These are phyloP conservation scores for Falco biarmicus DNA, from an alignment of 2,797 vertebrate species.

Conservation along the genomic window DNA sequence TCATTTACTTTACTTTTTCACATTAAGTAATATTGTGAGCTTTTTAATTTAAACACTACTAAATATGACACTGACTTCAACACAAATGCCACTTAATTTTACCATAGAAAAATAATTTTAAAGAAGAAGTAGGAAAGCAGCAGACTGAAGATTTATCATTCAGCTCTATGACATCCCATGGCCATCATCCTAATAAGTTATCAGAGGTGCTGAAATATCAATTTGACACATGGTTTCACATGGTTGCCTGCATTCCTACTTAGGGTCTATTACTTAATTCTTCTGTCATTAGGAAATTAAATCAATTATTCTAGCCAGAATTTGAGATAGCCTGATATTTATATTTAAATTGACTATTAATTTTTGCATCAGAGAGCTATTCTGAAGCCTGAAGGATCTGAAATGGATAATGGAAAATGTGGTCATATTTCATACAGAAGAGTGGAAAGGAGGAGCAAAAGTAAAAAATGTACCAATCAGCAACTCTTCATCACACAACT, in stretches of 20 bases:
- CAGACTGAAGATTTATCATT: conserved; percentile 63
- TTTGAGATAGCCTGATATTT: conserved; percentile 68
- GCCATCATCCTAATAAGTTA: conserved; percentile 75
- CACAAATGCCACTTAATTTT: neutral
- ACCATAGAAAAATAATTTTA: neutral
- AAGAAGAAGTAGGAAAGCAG: conserved; percentile 3
- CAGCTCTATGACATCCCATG: conserved; percentile 11
- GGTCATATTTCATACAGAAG: neutral
- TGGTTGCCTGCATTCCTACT: conserved; percentile 80
- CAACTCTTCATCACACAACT: neutral
- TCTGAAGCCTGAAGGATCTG: neutral
- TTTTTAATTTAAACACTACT: neutral
- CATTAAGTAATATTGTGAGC: neutral
- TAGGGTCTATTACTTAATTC: conserved; percentile 81
- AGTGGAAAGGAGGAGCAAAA: neutral
- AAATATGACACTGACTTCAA: neutral
- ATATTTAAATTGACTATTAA: conserved; percentile 64
- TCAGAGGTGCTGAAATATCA: conserved; percentile 86
- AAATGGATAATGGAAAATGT: conserved; percentile 7
- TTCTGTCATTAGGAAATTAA: conserved; percentile 88
- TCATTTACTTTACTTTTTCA: neutral
- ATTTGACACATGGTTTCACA: conserved; percentile 91
- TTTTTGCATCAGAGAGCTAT: conserved; percentile 4
- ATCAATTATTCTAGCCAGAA: conserved; percentile 82
- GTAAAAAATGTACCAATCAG: neutral